Base-by-base conservation (phyloP, 2,888 invertebrate species). In the Dinocampus coccinellae region DNA sequence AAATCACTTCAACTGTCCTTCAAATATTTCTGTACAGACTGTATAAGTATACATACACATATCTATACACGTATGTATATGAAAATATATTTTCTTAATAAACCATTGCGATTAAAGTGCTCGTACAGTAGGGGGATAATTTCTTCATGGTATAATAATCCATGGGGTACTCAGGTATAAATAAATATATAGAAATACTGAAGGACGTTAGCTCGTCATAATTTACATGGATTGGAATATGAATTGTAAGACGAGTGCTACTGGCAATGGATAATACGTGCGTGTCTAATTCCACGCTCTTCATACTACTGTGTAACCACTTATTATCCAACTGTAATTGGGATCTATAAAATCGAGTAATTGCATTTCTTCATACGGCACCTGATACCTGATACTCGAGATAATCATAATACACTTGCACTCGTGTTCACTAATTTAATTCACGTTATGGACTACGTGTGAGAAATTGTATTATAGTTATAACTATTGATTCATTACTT, bases 141-240 rank as follows among this genome's bases (percentile, higher is more conserved):
- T 60, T 52, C 52, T 42, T 42, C 47, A 68, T 60, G 67, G 58
- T 42, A 53, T 68, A 68, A 68, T 58, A 42, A 47, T 47, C 47
- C 20, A 47, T 47, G 7, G 47, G 47, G 16, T 16, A 47, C 16
- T 20, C 33, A 68, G 47, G 6, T 6, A n/a, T 7, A 16, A 7
- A 47, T 47, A 33, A 33, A 60, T 26, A 16, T 58, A 33, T 33
- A 29, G 33, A 60, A 7, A 68, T 52, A 3, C 42, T 34, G 22
- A 60, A 33, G 58, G 47, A 52, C 58, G 47, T 60, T 68, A 68
- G 52, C 67, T 68, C 67, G 22, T 68, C 67, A 36, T 68, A 68
- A 68, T 68, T 68, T 68, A 68, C 47, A 68, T 52, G 42, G 42
- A 68, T 53, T 16, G 16, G 29, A 29, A 29, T 7, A 7, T 3